Conservation (phyloP, 2,888 invertebrate species). For the Heliconius erato region DNA sequence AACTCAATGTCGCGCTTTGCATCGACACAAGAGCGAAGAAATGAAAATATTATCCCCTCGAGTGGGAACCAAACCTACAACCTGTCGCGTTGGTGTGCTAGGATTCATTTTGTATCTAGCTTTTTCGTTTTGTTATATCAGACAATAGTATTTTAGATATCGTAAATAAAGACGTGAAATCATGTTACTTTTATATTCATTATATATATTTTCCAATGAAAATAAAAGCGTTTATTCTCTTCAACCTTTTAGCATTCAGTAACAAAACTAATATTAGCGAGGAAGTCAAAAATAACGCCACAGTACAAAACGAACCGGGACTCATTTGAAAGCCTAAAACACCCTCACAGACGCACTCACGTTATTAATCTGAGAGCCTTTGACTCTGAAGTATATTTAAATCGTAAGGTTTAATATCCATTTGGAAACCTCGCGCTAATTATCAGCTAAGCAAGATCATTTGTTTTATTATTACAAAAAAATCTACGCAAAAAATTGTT, state of each 20-base stretch:
- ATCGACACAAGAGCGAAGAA: no score
- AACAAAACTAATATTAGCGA: conserved; percentile 39
- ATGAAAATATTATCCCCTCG: no score
- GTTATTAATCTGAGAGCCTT: conserved; percentile 45
- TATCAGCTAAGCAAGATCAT: conserved; percentile 11
- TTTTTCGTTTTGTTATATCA: no score
- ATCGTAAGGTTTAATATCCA: conserved; percentile 41
- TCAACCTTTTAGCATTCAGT: conserved; percentile 4
- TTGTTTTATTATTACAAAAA: neutral
- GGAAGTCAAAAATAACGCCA: conserved; percentile 33
- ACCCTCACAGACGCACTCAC: conserved; percentile 39
- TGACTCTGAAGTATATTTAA: conserved; percentile 41
- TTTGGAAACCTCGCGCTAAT: conserved; percentile 21
- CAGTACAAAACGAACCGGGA: conserved; percentile 30
- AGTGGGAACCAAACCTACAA: no score
- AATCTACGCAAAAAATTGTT: neutral
- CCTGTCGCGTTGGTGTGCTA: no score
- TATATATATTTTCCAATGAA: neutral
- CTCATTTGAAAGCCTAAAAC: conserved; percentile 43
- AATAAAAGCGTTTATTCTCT: neutral
- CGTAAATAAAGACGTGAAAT: no score
- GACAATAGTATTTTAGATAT: no score
- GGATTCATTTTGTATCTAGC: no score
- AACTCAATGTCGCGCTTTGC: no score
- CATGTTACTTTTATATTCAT: neutral